Conservation (phyloP, 2,888 invertebrate species). For the Cyclophora punctaria region DNA sequence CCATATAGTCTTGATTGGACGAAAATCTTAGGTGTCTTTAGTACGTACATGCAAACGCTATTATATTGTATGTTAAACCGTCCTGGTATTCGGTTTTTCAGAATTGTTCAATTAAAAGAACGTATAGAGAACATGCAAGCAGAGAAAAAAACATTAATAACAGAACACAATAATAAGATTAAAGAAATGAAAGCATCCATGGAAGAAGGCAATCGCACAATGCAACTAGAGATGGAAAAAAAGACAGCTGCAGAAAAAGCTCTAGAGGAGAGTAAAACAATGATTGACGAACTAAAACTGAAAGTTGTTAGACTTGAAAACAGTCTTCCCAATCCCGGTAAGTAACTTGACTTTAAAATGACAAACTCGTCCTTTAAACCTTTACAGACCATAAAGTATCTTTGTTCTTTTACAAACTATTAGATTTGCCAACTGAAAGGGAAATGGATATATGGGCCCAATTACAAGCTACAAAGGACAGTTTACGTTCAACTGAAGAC, state of each 20-base stretch:
- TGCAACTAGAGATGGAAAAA: conserved; percentile 33
- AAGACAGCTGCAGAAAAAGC: conserved; percentile 35
- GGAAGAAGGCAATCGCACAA: conserved; percentile 35
- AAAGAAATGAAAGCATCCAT: conserved; percentile 36
- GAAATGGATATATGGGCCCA: conserved; percentile 66
- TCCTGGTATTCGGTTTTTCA: conserved; percentile 15
- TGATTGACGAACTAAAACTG: conserved; percentile 41
- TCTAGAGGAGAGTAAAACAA: conserved; percentile 33
- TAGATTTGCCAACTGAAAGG: conserved; percentile 58
- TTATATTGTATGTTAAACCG: too few species aligned
- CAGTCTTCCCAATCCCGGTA: conserved; percentile 51
- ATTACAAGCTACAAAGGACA: conserved; percentile 60
- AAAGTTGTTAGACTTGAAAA: conserved; percentile 52
- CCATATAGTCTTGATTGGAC: too few species aligned
- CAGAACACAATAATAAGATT: conserved; percentile 44
- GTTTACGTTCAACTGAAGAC: conserved; percentile 54
- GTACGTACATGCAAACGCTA: too few species aligned
- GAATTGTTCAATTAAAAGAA: conserved; percentile 47
- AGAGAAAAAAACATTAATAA: conserved; percentile 40
- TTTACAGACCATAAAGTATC: not conserved
- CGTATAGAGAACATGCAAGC: conserved; percentile 41
- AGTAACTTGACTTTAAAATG: not conserved
- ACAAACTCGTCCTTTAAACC: not conserved
- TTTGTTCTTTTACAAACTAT: not conserved
- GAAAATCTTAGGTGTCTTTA: too few species aligned